Conservation (phyloP, 2,888 invertebrate species). For the Cheilosia vulpina region DNA sequence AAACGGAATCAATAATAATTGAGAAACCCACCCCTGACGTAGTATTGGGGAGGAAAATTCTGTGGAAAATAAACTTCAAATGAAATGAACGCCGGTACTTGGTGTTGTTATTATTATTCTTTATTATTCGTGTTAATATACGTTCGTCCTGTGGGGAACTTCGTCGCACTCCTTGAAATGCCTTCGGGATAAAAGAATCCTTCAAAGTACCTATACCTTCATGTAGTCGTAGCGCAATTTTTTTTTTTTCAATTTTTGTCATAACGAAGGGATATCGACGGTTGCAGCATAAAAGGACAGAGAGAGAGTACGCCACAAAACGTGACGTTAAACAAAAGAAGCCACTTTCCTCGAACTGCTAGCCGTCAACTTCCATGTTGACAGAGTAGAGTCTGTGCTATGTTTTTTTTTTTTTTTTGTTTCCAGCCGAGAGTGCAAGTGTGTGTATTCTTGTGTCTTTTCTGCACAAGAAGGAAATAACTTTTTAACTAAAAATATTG, state of each 20-base stretch:
- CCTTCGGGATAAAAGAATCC: constrained; percentile 73
- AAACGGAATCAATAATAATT: constrained; percentile 68
- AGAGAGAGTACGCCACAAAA: constrained; percentile 69
- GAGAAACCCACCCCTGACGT: constrained; percentile 63
- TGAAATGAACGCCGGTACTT: constrained; percentile 75
- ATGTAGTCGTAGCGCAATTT: constrained; percentile 38
- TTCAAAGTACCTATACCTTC: constrained; percentile 62
- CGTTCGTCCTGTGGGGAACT: constrained; percentile 61
- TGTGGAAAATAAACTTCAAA: constrained; percentile 73
- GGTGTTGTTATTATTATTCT: constrained; percentile 74
- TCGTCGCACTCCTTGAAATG: constrained; percentile 65
- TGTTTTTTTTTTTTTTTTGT: constrained; percentile 7
- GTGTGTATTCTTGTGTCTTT: constrained; percentile 60
- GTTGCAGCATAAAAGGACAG: constrained; percentile 53
- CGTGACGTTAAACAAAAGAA: constrained; percentile 78
- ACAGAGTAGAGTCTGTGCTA: constrained; percentile 56
- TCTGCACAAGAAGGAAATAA: constrained; percentile 65
- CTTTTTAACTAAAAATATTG: constrained; percentile 74
- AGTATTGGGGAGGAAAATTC: constrained; percentile 65
- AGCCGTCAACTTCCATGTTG: constrained; percentile 77
- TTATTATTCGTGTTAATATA: constrained; percentile 68
- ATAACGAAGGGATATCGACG: constrained; percentile 71
- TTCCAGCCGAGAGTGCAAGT: constrained; percentile 49
- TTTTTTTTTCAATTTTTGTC: constrained; percentile 25
- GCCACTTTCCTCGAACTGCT: constrained; percentile 75